Conservation (phyloP, 2,797 vertebrate species). For the Catamblyrhynchus diadema region DNA sequence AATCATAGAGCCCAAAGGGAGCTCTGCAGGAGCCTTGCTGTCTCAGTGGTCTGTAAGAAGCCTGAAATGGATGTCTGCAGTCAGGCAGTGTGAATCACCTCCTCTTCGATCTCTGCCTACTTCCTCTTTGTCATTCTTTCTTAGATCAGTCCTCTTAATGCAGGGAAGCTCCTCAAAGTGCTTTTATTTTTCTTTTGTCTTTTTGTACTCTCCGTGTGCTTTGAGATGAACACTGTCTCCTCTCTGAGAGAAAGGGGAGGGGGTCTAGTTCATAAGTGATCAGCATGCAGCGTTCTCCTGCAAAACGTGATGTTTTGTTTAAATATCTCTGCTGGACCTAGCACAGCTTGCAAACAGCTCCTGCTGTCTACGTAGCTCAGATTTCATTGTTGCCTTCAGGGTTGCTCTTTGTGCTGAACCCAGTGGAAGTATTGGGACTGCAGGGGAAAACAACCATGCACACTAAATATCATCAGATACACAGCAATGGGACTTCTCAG, state of each 20-base stretch:
- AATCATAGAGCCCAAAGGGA: background rate
- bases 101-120: background rate
- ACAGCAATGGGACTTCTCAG: background rate
- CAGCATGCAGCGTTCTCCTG: background rate
- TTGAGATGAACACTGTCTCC: background rate
- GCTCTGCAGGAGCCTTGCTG: background rate
- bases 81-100: background rate
- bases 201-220: rapidly evolving
- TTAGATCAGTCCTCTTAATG: background rate
- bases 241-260: background rate
- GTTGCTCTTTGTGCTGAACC: background rate
- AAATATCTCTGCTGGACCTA: slow-evolving; percentile 44
- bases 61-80: background rate
- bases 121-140: background rate
- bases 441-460: background rate
- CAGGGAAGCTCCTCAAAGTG: background rate
- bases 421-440: background rate
- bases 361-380: slow-evolving; percentile 34
- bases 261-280: slow-evolving; percentile 23
- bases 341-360: slow-evolving; percentile 64
- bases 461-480: background rate
- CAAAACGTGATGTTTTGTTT: slow-evolving; percentile 62
- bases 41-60: background rate
- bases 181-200: background rate
- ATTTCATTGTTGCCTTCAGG: slow-evolving; percentile 48